Evolutionary conservation across 2,797 vertebrate species (phyloP).

Genomic region (Neomorphus geoffroyi): DNA sequence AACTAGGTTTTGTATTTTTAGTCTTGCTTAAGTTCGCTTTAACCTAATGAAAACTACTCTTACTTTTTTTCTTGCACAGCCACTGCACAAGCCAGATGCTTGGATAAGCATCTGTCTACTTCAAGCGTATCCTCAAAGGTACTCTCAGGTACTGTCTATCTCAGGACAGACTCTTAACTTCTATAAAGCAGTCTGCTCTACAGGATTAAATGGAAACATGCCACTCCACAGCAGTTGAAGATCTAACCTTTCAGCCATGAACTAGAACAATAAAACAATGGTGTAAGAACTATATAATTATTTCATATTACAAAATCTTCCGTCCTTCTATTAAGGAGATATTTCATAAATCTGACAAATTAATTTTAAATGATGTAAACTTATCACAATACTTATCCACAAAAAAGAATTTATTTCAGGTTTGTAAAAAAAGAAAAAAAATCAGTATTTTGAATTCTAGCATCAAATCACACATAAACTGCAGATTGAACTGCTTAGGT

Average conservation of each 20-base stretch:
- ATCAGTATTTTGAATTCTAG: neutral
- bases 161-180: neutral
- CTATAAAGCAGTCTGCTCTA: neutral
- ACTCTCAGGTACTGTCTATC: neutral
- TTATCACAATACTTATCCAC: neutral
- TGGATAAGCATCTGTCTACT: neutral
- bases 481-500: neutral
- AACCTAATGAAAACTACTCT: neutral
- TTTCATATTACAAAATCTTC: neutral
- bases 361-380: neutral
- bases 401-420: neutral
- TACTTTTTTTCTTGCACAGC: neutral
- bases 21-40: neutral
- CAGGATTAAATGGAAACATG: neutral
- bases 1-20: neutral
- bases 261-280: neutral
- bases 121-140: neutral
- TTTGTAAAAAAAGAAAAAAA: neutral
- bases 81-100: no score
- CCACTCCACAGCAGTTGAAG: neutral
- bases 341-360: neutral
- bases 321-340: neutral
- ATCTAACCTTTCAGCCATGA: neutral
- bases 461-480: neutral
- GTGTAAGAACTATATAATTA: neutral